Conservation (phyloP, 2,888 invertebrate species). For the Trisateles emortualis region DNA sequence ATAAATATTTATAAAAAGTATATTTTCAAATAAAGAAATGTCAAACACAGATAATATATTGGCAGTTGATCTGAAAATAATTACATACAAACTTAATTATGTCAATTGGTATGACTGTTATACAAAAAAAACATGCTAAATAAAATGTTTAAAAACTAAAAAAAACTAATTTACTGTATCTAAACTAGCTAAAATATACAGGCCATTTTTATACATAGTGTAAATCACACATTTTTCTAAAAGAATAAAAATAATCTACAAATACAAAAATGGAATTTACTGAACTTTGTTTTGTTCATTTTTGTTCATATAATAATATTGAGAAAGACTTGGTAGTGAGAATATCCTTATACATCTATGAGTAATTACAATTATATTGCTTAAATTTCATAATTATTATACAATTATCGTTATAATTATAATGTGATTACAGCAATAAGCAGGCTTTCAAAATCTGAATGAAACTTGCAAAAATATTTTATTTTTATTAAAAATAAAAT, state of each 20-base stretch:
- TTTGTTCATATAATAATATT: slow-evolving; percentile 38
- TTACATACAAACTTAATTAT: slow-evolving; percentile 61
- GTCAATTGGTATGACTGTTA: slow-evolving; percentile 63
- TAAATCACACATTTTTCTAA: slow-evolving; percentile 65
- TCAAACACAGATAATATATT: slow-evolving; percentile 70
- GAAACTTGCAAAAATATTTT: slow-evolving; percentile 45
- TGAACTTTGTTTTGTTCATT: slow-evolving; percentile 30
- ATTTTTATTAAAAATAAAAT: slow-evolving; percentile 12
- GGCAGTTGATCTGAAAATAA: slow-evolving; percentile 72
- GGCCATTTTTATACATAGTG: slow-evolving; percentile 69
- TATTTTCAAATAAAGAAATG: slow-evolving; percentile 78
- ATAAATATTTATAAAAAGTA: slow-evolving; percentile 70
- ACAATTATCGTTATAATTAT: slow-evolving; percentile 55
- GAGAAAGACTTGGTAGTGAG: slow-evolving; percentile 63
- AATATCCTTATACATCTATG: slow-evolving; percentile 52
- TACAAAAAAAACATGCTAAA: slow-evolving; percentile 53
- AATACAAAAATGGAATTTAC: slow-evolving; percentile 29
- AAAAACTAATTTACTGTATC: slow-evolving; percentile 48
- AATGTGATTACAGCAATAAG: slow-evolving; percentile 57
- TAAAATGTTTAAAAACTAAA: slow-evolving; percentile 51
- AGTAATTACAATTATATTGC: slow-evolving; percentile 76
- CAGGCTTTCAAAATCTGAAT: slow-evolving; percentile 37
- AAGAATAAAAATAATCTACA: slow-evolving; percentile 39
- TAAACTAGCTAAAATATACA: slow-evolving; percentile 78
- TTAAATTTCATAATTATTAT: slow-evolving; percentile 66